A percentile compares a stretch with the other conserved stretches of the same genome.
These are phyloP conservation scores for Rachycentron canadum DNA, from an alignment of 2,797 vertebrate genomes.

Conservation along the genomic window DNA sequence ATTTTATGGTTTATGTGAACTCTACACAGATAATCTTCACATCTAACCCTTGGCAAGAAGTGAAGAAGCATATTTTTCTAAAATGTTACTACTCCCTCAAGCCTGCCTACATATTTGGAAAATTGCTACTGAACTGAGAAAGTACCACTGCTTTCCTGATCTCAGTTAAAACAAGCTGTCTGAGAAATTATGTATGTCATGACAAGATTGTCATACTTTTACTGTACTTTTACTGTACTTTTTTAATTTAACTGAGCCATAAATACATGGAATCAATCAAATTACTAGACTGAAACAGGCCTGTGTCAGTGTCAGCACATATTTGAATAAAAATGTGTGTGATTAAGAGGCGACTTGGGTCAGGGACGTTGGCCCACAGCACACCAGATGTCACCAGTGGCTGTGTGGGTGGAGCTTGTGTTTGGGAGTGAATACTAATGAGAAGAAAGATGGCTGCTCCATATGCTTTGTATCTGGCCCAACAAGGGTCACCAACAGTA, in stretches of 20 bases:
- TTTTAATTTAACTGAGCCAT: slow-evolving; percentile 26
- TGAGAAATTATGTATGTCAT: not conserved
- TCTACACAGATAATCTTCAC: not conserved
- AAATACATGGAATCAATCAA: slow-evolving; percentile 31
- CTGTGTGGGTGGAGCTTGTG: slow-evolving; percentile 57
- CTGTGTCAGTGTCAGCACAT: slow-evolving; percentile 34
- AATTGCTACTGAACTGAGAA: not conserved
- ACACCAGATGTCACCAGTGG: slow-evolving; percentile 73
- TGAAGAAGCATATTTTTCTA: not conserved
- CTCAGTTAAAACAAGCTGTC: not conserved
- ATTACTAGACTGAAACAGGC: slow-evolving; percentile 24
- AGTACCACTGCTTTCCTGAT: not conserved
- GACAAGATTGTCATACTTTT: not conserved
- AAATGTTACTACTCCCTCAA: not conserved
- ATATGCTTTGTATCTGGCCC: slow-evolving; percentile 63
- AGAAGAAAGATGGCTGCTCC: slow-evolving; percentile 56
- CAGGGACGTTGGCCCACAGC: slow-evolving; percentile 32
- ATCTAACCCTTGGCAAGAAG: not conserved
- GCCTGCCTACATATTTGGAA: slow-evolving; percentile 2
- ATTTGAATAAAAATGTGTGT: slow-evolving; percentile 67
- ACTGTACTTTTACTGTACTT: not conserved
- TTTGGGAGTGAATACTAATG: slow-evolving; percentile 72
- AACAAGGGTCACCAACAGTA: slow-evolving; percentile 51
- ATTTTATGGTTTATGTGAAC: not conserved
- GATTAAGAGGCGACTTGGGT: slow-evolving; percentile 60